Evolutionary conservation across 2,797 vertebrate species (phyloP).

Genomic region (Brotula barbata): DNA sequence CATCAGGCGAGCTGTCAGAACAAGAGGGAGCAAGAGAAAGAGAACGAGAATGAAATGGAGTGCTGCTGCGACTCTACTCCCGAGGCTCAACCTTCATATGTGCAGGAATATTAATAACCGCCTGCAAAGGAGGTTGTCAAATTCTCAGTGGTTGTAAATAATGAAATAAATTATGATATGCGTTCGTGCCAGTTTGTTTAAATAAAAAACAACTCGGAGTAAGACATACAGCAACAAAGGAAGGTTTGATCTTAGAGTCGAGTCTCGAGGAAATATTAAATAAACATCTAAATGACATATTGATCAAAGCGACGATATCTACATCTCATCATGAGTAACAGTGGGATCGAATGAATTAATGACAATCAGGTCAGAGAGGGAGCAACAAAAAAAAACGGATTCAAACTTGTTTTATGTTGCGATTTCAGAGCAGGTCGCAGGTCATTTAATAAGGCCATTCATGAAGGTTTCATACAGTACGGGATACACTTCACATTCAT

Average conservation of each 20-base stretch:
- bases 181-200: conserved; percentile 8
- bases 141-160: conserved; percentile 22
- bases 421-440: background rate
- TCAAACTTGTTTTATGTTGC: background rate
- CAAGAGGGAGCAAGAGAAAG: background rate
- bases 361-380: background rate
- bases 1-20: conserved; percentile 51
- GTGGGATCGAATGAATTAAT: background rate
- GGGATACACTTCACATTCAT: too few relatives aligned
- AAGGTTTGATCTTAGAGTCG: background rate
- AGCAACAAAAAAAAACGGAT: too few relatives aligned
- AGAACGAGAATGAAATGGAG: background rate
- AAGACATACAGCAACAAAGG: conserved; percentile 1
- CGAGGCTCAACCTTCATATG: background rate
- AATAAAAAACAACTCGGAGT: background rate
- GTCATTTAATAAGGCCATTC: too few relatives aligned
- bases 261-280: background rate
- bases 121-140: conserved; percentile 8
- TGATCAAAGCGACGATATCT: background rate
- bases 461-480: too few relatives aligned
- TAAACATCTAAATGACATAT: background rate
- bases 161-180: conserved; percentile 20
- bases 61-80: background rate
- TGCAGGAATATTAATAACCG: conserved; percentile 3
- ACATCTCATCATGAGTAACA: background rate